A percentile compares a stretch with the other conserved stretches of the same genome.
phyloP scores from a whole-genome alignment of 2,113 vertebrate species.

The Vimba vimba region DNA sequence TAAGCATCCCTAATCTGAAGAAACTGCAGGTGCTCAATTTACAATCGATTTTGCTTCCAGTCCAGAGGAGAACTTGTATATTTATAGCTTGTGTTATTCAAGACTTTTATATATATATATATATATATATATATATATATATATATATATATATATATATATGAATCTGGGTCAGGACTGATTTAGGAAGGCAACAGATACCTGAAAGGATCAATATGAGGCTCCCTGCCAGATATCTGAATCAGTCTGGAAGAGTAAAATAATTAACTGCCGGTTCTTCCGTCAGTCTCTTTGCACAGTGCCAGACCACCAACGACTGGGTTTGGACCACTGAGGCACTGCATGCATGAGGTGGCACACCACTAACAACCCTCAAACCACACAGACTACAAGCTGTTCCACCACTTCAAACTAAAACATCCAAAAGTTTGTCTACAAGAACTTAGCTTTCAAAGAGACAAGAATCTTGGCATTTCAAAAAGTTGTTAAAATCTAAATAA shows the following conservation, averaged over 20 bases:
- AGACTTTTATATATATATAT: no score
- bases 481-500: neutral
- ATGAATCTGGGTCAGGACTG: neutral
- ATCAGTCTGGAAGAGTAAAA: neutral
- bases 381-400: neutral
- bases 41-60: neutral
- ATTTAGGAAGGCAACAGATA: neutral
- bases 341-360: slow-evolving; percentile 47
- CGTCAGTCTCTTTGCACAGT: slow-evolving; percentile 18
- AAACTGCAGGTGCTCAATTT: neutral
- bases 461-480: neutral
- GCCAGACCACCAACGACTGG: slow-evolving; percentile 55
- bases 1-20: no score
- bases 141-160: no score
- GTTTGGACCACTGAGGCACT: slow-evolving; percentile 42
- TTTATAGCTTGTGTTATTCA: neutral
- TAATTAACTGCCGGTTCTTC: neutral
- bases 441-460: neutral
- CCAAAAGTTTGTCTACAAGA: neutral
- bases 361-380: slow-evolving; percentile 48
- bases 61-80: neutral
- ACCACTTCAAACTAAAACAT: slow-evolving; percentile 4
- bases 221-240: neutral
- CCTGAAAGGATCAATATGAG: neutral
- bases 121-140: no score